Conservation (phyloP, 2,888 invertebrate species). For the Oscheius onirici region DNA sequence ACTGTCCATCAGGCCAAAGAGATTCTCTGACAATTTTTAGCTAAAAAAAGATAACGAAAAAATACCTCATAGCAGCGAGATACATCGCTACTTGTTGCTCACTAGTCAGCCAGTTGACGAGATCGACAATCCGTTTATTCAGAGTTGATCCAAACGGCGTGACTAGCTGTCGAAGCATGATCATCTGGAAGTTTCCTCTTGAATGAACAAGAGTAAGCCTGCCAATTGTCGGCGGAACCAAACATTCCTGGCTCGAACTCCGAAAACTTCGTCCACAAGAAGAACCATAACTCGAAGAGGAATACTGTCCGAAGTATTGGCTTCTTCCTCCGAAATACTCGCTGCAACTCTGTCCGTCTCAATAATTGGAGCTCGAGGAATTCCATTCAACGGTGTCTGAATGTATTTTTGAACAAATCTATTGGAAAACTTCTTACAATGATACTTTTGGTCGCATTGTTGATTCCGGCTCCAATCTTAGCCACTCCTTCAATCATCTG, state of each 20-base stretch:
- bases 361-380: conserved; percentile 32
- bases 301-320: conserved; percentile 78
- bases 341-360: conserved; percentile 62
- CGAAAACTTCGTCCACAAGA: conserved; percentile 85
- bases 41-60: conserved; percentile 5
- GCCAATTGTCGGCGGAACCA: conserved; percentile 84
- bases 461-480: conserved; percentile 84
- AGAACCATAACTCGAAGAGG: conserved; percentile 83
- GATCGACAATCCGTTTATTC: conserved; percentile 86
- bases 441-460: conserved; percentile 78
- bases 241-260: conserved; percentile 83
- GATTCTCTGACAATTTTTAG: conserved; percentile 73
- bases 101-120: conserved; percentile 86
- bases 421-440: conserved; percentile 40
- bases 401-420: neutral
- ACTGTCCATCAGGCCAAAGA: conserved; percentile 77
- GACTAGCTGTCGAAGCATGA: conserved; percentile 82
- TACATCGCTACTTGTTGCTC: conserved; percentile 89
- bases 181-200: conserved; percentile 62
- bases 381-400: conserved; percentile 43
- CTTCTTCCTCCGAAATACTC: conserved; percentile 48
- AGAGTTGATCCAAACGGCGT: conserved; percentile 85
- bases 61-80: conserved; percentile 83
- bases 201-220: neutral
- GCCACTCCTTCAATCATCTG: conserved; percentile 86